Evolutionary conservation across 2,888 invertebrate genomes (phyloP).

Genomic region (Cyaniris semiargus): DNA sequence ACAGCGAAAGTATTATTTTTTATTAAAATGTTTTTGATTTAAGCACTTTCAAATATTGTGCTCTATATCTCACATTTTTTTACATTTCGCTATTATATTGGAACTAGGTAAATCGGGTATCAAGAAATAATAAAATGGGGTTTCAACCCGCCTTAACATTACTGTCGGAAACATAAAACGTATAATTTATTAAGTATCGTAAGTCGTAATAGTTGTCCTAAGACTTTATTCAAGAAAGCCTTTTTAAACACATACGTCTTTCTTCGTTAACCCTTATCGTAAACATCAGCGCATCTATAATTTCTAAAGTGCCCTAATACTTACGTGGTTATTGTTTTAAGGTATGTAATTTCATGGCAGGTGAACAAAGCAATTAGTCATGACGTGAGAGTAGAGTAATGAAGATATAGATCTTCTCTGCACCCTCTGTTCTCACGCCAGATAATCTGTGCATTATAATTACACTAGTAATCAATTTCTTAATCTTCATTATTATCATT

Average conservation of each 20-base stretch:
- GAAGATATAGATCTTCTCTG: slow-evolving; percentile 53
- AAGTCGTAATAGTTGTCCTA: no score
- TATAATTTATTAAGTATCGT: no score
- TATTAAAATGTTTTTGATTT: no score
- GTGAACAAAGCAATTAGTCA: slow-evolving; percentile 68
- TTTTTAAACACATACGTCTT: not conserved
- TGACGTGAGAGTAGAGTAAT: slow-evolving; percentile 64
- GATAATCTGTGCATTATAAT: slow-evolving; percentile 19
- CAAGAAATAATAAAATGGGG: no score
- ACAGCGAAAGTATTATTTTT: no score
- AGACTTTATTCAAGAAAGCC: not conserved
- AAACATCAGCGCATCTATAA: not conserved
- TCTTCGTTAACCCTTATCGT: slow-evolving; percentile 41
- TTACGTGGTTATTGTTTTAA: slow-evolving; percentile 54
- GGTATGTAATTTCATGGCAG: slow-evolving; percentile 69
- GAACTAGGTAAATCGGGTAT: no score
- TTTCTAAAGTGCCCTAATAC: slow-evolving; percentile 41
- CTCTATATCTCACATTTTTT: no score
- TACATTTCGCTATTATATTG: no score
- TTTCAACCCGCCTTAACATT: no score
- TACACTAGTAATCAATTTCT: slow-evolving; percentile 17
- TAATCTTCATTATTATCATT: not conserved
- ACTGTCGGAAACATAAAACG: no score
- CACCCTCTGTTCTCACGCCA: slow-evolving; percentile 42
- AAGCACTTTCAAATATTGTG: no score